These are phyloP conservation scores for Listronotus bonariensis DNA, from an alignment of 1,140 invertebrate species.

Conservation along the genomic window DNA sequence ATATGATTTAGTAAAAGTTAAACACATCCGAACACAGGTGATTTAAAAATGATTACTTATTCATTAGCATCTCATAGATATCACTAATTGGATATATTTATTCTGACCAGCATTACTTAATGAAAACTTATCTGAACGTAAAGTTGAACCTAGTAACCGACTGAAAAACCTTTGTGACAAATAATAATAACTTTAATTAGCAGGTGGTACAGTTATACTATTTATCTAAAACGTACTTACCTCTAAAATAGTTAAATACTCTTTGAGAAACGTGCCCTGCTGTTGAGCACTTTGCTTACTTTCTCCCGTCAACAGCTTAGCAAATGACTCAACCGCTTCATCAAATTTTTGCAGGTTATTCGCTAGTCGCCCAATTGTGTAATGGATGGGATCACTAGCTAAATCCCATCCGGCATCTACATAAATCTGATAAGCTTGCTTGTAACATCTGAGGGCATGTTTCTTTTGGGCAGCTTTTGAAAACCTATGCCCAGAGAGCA, in stretches of 20 bases:
- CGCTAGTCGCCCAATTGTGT: conserved; percentile 88
- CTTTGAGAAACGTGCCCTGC: conserved; percentile 83
- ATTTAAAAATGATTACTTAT: too few species aligned
- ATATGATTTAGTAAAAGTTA: too few species aligned
- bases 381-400: conserved; percentile 94
- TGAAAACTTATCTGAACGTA: too few species aligned
- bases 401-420: conserved; percentile 82
- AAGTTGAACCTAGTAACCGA: too few species aligned
- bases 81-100: too few species aligned
- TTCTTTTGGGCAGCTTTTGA: conserved; percentile 89
- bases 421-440: conserved; percentile 90
- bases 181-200: too few species aligned
- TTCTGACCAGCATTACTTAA: too few species aligned
- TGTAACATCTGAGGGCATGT: conserved; percentile 90
- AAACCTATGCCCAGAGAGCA: conserved; percentile 90
- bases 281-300: conserved; percentile 78
- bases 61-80: too few species aligned
- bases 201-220: too few species aligned
- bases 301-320: conserved; percentile 74
- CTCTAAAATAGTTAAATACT: conserved; percentile 84
- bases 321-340: conserved; percentile 79
- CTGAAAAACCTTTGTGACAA: too few species aligned
- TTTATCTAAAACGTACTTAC: conserved; percentile 59
- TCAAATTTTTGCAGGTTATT: conserved; percentile 75
- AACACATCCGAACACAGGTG: too few species aligned